Evolutionary conservation across 1,140 invertebrate species (phyloP), one percentile per base, ranked within the genome.

Genomic region (Tetranychus cinnabarinus): DNA sequence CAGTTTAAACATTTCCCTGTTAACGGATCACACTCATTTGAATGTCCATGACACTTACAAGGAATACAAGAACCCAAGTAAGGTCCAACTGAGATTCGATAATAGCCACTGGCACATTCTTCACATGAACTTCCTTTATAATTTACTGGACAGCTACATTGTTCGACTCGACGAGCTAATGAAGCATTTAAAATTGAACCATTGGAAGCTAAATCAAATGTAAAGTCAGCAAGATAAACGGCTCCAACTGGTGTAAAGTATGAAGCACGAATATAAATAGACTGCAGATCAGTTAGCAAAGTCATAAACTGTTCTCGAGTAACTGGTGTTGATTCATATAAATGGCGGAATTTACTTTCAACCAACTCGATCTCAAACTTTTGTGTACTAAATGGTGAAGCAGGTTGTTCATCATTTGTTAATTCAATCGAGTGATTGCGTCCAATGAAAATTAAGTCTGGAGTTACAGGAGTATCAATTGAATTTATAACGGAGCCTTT

Each of bases 1-100:
- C 95, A 99, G 65, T 86, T 77, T 62, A 81, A 70, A 71, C 93
- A 98, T 61, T 85, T 74, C 63, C 93, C 95, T 47, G 91, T 96
- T 45, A 85, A 79, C 31, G 89, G 83, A 68, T 98, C 90, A 70
- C 93, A 98, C 55, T 79, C 80, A 45, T 81, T 79, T 0, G 89
- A 80, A 71, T 97, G 92, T 0, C 84, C 84, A 69, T 97, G 73
- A 66, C 80, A 81, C 63, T 92, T 82, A 70, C 95, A 98, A 0
- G 83, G 83, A 8, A 89, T 81, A 72, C 95, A 98, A 65, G 83
- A 86, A 0, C 88, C 89, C 8, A 86, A 84, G 66, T 83, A 84
- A 0, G 85, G 83, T 31, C 86, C 87, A 0, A 6, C 10, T 56
- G 34, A 5, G 13, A 15, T 23, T 62, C 90, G 76, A 67, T 90